Evolutionary conservation across 2,888 invertebrate genomes (phyloP), one percentile per base, ranked within the genome.

Genomic region (Cheilosia soror): DNA sequence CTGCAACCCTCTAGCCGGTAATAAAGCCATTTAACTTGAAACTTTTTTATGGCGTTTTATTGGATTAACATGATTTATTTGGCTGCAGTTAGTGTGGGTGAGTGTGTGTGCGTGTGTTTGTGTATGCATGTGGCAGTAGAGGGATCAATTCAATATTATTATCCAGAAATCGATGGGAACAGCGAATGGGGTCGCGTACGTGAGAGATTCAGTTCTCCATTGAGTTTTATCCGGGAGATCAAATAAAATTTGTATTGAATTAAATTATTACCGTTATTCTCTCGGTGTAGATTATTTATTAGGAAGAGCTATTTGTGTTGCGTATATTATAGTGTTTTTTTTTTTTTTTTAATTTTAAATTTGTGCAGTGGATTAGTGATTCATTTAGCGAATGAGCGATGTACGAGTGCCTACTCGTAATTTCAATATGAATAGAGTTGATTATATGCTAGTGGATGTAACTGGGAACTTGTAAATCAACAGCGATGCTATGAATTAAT

Each of bases 21-120:
- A 85, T 85, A 85, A 85, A 85, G 85, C 85, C 85, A 85, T 85
- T 85, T 85, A 85, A 85, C 62, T 85, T 81, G 76, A 85, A 85
- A 81, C 68, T 85, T 85, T 81, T 84, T 81, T 81, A 81, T 85
- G 81, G 81, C 63, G 72, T 72, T 85, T 85, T 73, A 85, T 85
- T 81, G 85, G 85, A 85, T 85, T 85, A 85, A 81, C 81, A 85
- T 85, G 85, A 85, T 85, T 85, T 85, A 85, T 85, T 71, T 60
- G 75, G 65, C 47, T 53, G 65, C 55, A 47, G 15, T 7, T 7
- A 20, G 47, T 20, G 47, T 9, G 11, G 11, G 40, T 40, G 40
- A 9, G 40, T 20, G 20, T 20, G 49, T 11, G 2, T 29, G n/a
- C 4, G 68, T 47, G 33, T 68, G 20, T 15, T n/a, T 63, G 44